phyloP scores from a whole-genome alignment of 2,888 invertebrate species.

The Carpatolechia fugitivella region DNA sequence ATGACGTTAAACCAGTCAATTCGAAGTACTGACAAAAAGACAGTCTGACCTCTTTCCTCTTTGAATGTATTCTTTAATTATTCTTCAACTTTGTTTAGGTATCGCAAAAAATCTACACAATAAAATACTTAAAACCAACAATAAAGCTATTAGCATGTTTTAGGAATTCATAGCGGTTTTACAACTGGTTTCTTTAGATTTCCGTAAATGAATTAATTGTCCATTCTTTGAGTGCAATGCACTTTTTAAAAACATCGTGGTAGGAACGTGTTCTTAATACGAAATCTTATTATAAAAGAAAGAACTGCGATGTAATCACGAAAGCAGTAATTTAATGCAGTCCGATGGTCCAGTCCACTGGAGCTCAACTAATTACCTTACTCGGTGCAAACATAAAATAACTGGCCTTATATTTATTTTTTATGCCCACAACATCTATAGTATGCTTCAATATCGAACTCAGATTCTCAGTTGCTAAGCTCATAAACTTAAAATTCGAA shows the following conservation, averaged over 20 bases:
- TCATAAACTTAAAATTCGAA: neutral
- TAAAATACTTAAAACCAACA: neutral
- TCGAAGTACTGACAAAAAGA: too few species aligned
- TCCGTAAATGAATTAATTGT: neutral
- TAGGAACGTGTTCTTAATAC: neutral
- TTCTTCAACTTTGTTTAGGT: neutral
- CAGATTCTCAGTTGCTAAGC: neutral
- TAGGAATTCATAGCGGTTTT: slow-evolving; percentile 7
- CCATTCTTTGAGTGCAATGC: slow-evolving; percentile 6
- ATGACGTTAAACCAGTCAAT: too few species aligned
- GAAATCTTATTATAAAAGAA: neutral
- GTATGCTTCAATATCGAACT: neutral
- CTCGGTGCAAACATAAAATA: neutral
- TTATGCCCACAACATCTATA: neutral
- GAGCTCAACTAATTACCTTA: neutral
- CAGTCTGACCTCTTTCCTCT: too few species aligned
- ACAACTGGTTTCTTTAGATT: neutral
- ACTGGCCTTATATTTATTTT: neutral
- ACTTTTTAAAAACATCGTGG: neutral
- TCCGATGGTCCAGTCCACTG: neutral
- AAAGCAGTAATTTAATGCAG: neutral
- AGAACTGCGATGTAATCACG: neutral
- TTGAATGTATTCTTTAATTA: neutral
- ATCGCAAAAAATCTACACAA: neutral
- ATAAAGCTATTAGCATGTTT: slow-evolving; percentile 1